Evolutionary conservation across 2,113 vertebrate species (phyloP).

Genomic region (Ammodramus savannarum): DNA sequence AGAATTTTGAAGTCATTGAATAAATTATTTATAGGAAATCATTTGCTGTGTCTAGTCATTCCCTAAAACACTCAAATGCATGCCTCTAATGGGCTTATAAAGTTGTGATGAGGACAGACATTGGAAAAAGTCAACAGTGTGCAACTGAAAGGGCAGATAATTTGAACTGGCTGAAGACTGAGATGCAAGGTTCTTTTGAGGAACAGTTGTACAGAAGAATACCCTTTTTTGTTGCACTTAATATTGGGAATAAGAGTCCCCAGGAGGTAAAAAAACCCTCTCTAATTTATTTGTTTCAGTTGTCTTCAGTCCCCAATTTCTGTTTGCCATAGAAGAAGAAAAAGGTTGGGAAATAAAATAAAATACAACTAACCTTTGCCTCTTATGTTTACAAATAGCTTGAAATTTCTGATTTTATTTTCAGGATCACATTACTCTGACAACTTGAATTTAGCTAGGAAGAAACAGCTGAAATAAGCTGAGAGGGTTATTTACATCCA

Average conservation of each 20-base stretch:
- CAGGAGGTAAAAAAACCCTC: background rate
- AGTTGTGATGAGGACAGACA: background rate
- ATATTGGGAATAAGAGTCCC: background rate
- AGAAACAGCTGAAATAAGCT: slow-evolving; percentile 41
- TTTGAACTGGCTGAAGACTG: background rate
- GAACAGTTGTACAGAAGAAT: background rate
- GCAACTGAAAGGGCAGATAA: background rate
- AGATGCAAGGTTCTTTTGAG: background rate
- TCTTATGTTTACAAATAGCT: background rate
- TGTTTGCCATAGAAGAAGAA: background rate
- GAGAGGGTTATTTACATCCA: slow-evolving; percentile 53
- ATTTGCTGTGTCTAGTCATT: slow-evolving; percentile 50
- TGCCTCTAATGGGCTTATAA: slow-evolving; percentile 50
- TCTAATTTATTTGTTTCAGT: background rate
- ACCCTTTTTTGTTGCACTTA: background rate
- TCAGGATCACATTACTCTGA: background rate
- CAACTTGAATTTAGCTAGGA: background rate
- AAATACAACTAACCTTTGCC: background rate
- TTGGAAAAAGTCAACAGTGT: background rate
- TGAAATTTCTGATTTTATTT: background rate
- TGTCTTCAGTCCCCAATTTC: background rate
- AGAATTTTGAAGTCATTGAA: slow-evolving; percentile 31
- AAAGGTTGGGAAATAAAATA: background rate
- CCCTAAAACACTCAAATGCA: slow-evolving; percentile 28
- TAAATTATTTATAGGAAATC: slow-evolving; percentile 52